Evolutionary conservation across 2,888 invertebrate genomes (phyloP).

Genomic region (Parelbella ahira): DNA sequence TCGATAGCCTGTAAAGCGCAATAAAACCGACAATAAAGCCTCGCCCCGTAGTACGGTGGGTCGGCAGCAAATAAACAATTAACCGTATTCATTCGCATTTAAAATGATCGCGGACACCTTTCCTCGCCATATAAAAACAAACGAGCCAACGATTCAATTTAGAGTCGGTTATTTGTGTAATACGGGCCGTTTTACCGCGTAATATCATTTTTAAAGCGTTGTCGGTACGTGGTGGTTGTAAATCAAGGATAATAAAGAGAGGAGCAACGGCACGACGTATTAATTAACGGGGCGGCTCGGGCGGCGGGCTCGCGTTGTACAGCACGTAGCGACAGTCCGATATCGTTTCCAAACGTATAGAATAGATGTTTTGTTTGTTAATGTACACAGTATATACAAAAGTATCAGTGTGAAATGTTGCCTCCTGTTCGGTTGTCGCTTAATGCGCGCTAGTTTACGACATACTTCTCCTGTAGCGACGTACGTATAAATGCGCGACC

Average conservation of each 20-base stretch:
- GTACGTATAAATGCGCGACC: too few relatives aligned
- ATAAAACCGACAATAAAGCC: conserved; percentile 24
- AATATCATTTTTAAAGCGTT: conserved; percentile 62
- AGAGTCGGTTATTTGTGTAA: conserved; percentile 59
- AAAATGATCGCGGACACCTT: conserved; percentile 43
- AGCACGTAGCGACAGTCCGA: too few relatives aligned
- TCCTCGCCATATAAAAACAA: conserved; percentile 53
- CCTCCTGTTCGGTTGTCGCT: too few relatives aligned
- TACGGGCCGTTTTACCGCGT: conserved; percentile 49
- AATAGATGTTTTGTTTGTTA: too few relatives aligned
- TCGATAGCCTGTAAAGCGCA: conserved; percentile 22
- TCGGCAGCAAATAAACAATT: conserved; percentile 24
- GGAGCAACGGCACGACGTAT: conserved; percentile 59
- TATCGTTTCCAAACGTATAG: too few relatives aligned
- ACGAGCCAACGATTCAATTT: conserved; percentile 61
- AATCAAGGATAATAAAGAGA: conserved; percentile 69
- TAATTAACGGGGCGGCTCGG: conserved; percentile 61
- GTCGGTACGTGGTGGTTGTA: conserved; percentile 46
- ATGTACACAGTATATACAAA: too few relatives aligned
- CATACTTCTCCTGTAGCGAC: too few relatives aligned
- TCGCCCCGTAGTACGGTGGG: conserved; percentile 10
- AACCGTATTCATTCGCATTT: conserved; percentile 25
- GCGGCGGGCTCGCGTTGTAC: conserved; percentile 1
- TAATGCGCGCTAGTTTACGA: too few relatives aligned
- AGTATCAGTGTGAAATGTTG: too few relatives aligned